phyloP scores from a whole-genome alignment of 2,113 vertebrate species.

The Chaetodon auriga region DNA sequence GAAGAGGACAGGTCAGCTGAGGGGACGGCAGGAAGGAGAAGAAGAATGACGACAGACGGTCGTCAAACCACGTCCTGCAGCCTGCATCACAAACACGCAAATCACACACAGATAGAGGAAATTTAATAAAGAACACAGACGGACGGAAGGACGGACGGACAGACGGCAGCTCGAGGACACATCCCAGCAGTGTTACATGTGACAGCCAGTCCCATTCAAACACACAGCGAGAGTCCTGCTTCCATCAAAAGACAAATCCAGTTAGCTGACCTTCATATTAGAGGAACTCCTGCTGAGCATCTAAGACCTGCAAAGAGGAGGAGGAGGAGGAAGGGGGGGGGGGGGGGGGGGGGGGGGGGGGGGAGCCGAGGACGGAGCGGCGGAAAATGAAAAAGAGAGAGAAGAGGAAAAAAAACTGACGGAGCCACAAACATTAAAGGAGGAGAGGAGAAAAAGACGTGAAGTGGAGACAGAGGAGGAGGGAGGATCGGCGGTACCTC shows the following conservation, averaged over 20 bases:
- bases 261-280: slow-evolving; percentile 55
- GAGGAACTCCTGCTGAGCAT: slow-evolving; percentile 55
- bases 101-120: neutral
- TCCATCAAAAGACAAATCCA: slow-evolving; percentile 17
- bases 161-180: no score
- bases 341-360: neutral
- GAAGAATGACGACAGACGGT: neutral
- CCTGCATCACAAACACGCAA: neutral
- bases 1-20: slow-evolving; percentile 17
- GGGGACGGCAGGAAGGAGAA: neutral
- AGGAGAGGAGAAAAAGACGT: neutral
- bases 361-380: neutral
- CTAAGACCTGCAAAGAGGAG: neutral
- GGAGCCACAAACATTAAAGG: neutral
- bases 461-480: neutral
- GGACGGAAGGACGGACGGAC: neutral
- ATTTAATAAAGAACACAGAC: neutral
- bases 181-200: slow-evolving; percentile 22
- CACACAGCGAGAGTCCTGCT: neutral
- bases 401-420: neutral
- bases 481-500: slow-evolving; percentile 79
- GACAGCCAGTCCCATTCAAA: slow-evolving; percentile 7
- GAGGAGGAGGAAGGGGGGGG: slow-evolving; percentile 6
- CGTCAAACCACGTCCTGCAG: neutral
- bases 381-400: neutral